Percentiles rank a stretch among this genome's conserved stretches.
phyloP scores from a whole-genome alignment of 2,113 vertebrate species.

The Cygnus buccinator region DNA sequence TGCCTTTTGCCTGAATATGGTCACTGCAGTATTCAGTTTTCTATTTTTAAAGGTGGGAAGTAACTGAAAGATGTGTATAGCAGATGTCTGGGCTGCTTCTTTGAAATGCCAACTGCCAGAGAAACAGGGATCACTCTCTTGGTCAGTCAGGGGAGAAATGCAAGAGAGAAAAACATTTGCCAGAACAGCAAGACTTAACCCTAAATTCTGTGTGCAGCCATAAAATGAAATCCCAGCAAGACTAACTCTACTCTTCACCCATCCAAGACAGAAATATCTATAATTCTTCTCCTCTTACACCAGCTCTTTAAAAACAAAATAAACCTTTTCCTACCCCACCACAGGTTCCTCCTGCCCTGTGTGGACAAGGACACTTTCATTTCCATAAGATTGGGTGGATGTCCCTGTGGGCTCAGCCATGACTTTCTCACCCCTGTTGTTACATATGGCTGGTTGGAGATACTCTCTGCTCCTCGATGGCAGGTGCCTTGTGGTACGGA shows the following conservation, averaged over 20 bases:
- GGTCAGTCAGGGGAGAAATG: not conserved
- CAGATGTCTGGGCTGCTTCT: not conserved
- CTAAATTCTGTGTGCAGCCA: not conserved
- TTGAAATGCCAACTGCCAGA: not conserved
- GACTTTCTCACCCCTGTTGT: not conserved
- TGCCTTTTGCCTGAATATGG: not conserved
- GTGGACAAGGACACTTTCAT: not conserved
- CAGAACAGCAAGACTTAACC: not conserved
- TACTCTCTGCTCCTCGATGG: not conserved
- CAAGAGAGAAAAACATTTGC: not conserved
- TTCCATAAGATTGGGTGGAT: not conserved
- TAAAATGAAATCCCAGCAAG: not conserved
- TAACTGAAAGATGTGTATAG: not conserved
- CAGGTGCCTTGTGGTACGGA: not conserved
- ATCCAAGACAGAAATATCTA: not conserved
- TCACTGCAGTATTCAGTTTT: not conserved
- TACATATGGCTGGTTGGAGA: too few species aligned
- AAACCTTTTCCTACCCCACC: not conserved
- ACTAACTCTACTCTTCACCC: not conserved
- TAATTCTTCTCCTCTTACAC: not conserved
- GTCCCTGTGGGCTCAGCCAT: fast-evolving
- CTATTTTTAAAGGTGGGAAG: not conserved
- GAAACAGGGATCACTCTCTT: not conserved
- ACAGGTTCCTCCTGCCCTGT: not conserved
- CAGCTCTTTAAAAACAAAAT: not conserved